Evolutionary conservation across 2,113 vertebrate species (phyloP).

Genomic region (Strix aluco): DNA sequence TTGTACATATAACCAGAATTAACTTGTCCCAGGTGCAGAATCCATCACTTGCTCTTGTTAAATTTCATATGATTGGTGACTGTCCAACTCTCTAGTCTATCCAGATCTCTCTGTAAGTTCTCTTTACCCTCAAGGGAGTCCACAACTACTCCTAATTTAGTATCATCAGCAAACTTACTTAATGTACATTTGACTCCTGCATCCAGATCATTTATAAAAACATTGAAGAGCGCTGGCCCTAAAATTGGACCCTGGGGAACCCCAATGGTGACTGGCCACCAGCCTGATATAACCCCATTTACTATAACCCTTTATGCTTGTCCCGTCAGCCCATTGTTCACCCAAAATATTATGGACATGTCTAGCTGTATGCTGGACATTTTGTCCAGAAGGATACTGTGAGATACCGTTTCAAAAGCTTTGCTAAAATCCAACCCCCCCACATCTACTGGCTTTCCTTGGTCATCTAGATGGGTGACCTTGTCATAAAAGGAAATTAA

Average conservation of each 20-base stretch:
- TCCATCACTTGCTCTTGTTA: not conserved
- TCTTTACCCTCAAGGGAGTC: too few species aligned
- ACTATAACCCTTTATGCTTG: not conserved
- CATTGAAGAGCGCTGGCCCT: not conserved
- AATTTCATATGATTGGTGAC: not conserved
- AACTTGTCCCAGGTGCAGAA: not conserved
- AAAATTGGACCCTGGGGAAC: not conserved
- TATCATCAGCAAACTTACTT: too few species aligned
- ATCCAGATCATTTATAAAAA: too few species aligned
- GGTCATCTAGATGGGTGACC: not conserved
- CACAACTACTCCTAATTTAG: too few species aligned
- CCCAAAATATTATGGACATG: too few species aligned
- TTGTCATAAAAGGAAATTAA: not conserved
- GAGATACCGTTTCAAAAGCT: not conserved
- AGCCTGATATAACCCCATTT: not conserved
- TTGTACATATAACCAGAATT: not conserved
- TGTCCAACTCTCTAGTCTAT: not conserved
- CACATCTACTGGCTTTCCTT: not conserved
- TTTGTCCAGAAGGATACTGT: not conserved
- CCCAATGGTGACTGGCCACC: not conserved
- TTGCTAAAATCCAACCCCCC: not conserved
- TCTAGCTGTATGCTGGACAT: not conserved
- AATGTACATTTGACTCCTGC: too few species aligned
- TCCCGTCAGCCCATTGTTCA: not conserved
- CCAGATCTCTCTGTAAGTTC: too few species aligned